A percentile compares a stretch with the other conserved stretches of the same genome.
Conservation (phyloP, 2,888 invertebrate genomes). For the Meliscaeva auricollis region DNA sequence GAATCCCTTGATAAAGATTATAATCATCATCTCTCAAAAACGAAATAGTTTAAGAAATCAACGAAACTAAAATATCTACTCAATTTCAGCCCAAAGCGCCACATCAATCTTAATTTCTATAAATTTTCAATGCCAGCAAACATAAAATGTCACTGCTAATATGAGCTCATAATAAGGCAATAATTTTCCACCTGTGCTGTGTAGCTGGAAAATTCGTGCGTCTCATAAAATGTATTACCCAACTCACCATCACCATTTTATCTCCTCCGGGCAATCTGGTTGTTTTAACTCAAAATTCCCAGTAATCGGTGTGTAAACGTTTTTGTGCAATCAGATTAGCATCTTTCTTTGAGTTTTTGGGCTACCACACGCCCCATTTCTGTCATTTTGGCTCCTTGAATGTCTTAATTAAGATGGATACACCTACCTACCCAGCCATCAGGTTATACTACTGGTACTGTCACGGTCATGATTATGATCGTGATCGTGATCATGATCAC, state of each 20-base stretch:
- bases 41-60: background rate
- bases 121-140: slow-evolving; percentile 45
- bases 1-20: slow-evolving; percentile 42
- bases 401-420: slow-evolving; percentile 74
- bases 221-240: slow-evolving; percentile 47
- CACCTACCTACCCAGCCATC: slow-evolving; percentile 58
- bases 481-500: slow-evolving; percentile 16
- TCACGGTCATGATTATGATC: slow-evolving; percentile 33
- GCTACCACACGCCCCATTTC: slow-evolving; percentile 71
- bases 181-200: slow-evolving; percentile 74
- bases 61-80: slow-evolving; percentile 29
- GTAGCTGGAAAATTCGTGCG: slow-evolving; percentile 51
- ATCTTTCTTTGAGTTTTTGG: slow-evolving; percentile 46
- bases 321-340: slow-evolving; percentile 58
- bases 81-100: slow-evolving; percentile 23
- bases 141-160: slow-evolving; percentile 67
- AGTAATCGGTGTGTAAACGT: slow-evolving; percentile 73
- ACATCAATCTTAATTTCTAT: slow-evolving; percentile 65
- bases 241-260: slow-evolving; percentile 39
- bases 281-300: slow-evolving; percentile 52
- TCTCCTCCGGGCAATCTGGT: slow-evolving; percentile 54
- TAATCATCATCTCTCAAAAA: slow-evolving; percentile 29
- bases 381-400: slow-evolving; percentile 52
- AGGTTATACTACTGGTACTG: slow-evolving; percentile 35
- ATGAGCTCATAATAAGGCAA: slow-evolving; percentile 48